Evolutionary conservation across 2,888 invertebrate genomes (phyloP).

Genomic region (Lacanobia oleracea): DNA sequence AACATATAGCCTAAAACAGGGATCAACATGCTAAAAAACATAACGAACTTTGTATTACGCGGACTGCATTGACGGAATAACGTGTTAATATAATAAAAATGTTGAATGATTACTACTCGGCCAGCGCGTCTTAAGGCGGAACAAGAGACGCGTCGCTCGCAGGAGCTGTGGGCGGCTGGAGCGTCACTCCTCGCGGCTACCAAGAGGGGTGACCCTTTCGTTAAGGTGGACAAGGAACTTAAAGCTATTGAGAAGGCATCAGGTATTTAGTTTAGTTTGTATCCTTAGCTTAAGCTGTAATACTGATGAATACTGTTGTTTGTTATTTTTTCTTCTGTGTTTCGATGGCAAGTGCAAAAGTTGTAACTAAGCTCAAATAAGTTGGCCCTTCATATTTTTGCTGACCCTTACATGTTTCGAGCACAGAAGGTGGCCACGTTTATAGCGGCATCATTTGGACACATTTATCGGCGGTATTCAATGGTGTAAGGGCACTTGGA

Average conservation of each 20-base stretch:
- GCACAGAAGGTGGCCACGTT: no score
- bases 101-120: constrained; percentile 1
- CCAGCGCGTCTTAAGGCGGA: constrained; percentile 94
- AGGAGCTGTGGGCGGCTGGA: constrained; percentile 97
- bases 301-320: no score
- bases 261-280: constrained; percentile 83
- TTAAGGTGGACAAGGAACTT: constrained; percentile 93
- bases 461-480: no score
- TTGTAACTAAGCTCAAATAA: no score
- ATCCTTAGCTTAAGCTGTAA: no score
- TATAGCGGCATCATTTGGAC: no score
- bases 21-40: no score
- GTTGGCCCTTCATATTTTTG: no score
- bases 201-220: constrained; percentile 91
- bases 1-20: no score
- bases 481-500: no score
- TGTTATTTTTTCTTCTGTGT: background rate
- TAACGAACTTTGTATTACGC: background rate
- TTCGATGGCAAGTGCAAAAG: no score
- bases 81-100: background rate
- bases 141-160: constrained; percentile 94
- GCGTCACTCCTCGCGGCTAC: constrained; percentile 95
- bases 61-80: background rate
- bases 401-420: no score
- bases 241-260: constrained; percentile 94